Evolutionary conservation across 2,113 vertebrate genomes (phyloP).

Genomic region (Climacteris rufus): DNA sequence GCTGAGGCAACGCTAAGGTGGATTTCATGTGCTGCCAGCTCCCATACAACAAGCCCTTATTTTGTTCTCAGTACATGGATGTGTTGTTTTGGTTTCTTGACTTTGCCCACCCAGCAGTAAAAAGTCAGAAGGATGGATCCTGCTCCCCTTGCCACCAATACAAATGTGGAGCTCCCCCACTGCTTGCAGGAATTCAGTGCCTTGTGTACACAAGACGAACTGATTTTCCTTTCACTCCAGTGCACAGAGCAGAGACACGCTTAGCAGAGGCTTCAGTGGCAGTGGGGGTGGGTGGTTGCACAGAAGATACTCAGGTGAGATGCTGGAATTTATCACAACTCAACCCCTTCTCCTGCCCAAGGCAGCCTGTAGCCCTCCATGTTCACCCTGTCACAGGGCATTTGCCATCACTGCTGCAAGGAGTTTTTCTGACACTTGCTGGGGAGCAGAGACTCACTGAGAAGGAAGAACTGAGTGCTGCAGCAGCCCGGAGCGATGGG

Average conservation of each 20-base stretch:
- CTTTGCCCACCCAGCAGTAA: neutral
- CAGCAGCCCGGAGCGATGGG: neutral
- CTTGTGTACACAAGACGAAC: neutral
- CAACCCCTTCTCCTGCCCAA: neutral
- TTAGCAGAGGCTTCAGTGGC: neutral
- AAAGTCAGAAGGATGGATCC: neutral
- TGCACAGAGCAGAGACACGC: rapidly evolving
- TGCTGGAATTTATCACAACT: neutral
- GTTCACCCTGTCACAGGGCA: neutral
- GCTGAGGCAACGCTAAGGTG: neutral
- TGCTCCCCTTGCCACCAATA: neutral
- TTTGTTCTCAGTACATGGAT: rapidly evolving
- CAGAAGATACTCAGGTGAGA: rapidly evolving
- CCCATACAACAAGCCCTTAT: neutral
- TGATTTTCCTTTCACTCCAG: neutral
- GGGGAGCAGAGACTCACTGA: neutral
- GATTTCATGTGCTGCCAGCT: neutral
- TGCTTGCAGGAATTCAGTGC: neutral
- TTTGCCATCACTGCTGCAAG: neutral
- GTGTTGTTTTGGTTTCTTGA: neutral
- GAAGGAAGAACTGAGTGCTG: neutral
- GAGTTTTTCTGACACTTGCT: neutral
- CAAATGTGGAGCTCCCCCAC: neutral
- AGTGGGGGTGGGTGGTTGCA: neutral
- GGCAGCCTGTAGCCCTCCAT: neutral